Evolutionary conservation across 2,113 vertebrate genomes (phyloP), one percentile per base, ranked within the genome.

Genomic region (Fulmarus glacialis): DNA sequence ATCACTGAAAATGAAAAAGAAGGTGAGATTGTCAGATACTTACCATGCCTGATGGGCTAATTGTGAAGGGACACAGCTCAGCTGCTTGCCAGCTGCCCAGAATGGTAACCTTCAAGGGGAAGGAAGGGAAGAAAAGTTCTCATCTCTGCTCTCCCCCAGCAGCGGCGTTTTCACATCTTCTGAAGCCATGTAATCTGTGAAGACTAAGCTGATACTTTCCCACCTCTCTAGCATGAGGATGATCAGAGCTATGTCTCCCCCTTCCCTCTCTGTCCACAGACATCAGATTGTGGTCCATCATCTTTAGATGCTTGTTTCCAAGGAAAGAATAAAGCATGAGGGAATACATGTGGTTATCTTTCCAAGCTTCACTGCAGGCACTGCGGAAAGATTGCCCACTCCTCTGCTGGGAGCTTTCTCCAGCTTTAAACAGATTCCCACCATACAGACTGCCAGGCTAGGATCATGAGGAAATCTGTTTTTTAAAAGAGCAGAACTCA

Each of bases 401-500:
- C 43, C n/a, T 75, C 77, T 75, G 52, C 56, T 50, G 77, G 70
- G 77, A 89, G 50, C 47, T 60, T 78, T 68, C 88, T 89, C 75
- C 85, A 83, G 62, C 79, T 96, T 74, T 88, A 90, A 93, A 81
- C 52, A 89, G 82, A 83, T 82, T 56, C 60, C 58, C 23, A 40
- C 94, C 59, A 74, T 14, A 38, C 42, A 70, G 40, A 71, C 47
- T 71, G 82, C 87, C 92, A 92, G 93, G 72, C 21, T 38, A 55
- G 62, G 78, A 95, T 73, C 70, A 50, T 38, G 52, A 90, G 58
- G 77, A 95, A 96, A 92, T 91, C 59, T 92, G 82, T 12, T 94
- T 93, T 94, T 94, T 81, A 71, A 89, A 95, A 96, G 82, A 97
- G 93, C 75, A 96, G 89, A 75, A 88, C 43, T 86, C 66, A 68